These are phyloP conservation scores for Sepiola atlantica DNA, from an alignment of 2,888 invertebrate species.

Conservation along the genomic window DNA sequence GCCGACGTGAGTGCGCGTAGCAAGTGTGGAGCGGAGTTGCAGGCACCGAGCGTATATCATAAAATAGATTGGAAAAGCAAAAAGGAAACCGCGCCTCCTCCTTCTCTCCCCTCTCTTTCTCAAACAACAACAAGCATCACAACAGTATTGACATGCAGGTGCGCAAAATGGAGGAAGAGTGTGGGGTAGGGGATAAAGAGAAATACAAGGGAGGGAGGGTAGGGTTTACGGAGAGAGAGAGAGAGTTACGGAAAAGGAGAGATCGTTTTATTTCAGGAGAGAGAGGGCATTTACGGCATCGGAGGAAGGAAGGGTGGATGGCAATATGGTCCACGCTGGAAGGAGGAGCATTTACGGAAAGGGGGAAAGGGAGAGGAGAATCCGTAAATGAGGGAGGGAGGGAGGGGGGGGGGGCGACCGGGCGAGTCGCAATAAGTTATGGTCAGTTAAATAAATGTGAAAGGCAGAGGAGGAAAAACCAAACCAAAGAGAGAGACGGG, in stretches of 20 bases:
- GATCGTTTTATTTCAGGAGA: neutral
- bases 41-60: neutral
- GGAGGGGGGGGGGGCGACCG: neutral
- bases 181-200: neutral
- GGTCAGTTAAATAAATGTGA: no score
- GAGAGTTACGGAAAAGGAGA: neutral
- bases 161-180: neutral
- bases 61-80: neutral
- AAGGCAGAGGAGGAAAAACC: neutral
- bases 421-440: neutral
- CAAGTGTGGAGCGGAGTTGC: neutral
- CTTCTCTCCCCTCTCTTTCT: neutral
- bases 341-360: slow-evolving; percentile 1
- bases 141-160: neutral
- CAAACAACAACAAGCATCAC: neutral
- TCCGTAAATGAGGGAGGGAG: neutral
- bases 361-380: neutral
- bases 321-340: neutral
- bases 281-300: neutral
- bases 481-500: no score
- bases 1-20: neutral
- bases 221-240: neutral
- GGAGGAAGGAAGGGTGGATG: neutral
- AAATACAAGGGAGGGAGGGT: neutral
- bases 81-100: slow-evolving; percentile 22